Evolutionary conservation across 2,113 vertebrate species (phyloP).

Genomic region (Saguinus imperator): DNA sequence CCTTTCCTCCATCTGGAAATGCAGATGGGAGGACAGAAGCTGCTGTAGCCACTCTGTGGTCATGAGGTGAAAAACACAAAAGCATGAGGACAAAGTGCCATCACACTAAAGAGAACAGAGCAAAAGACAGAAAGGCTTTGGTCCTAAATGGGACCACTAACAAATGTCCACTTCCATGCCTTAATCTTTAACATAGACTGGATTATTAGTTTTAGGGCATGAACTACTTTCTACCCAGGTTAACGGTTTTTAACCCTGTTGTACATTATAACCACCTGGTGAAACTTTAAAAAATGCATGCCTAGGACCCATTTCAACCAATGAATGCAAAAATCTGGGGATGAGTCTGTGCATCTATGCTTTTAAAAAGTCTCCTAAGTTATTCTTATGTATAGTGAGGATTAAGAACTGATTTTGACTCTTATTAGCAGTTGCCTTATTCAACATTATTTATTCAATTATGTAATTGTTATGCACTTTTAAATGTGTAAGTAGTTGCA

Average conservation of each 20-base stretch:
- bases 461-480: not conserved
- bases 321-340: not conserved
- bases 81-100: fast-evolving
- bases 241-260: not conserved
- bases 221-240: not conserved
- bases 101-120: not conserved
- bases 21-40: not conserved
- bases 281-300: not conserved
- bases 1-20: not conserved
- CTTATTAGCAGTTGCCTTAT: not conserved
- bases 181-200: not conserved
- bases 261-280: not conserved
- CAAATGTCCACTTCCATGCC: not conserved
- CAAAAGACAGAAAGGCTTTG: not conserved
- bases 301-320: not conserved
- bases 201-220: conserved; percentile 9
- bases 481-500: not conserved
- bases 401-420: not conserved
- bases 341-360: not conserved
- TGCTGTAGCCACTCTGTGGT: not conserved
- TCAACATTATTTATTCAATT: not conserved
- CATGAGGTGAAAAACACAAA: not conserved
- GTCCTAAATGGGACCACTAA: not conserved
- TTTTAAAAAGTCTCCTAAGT: not conserved
- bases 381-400: not conserved